A percentile compares a stretch with the other conserved stretches of the same genome.
Evolutionary conservation across 2,113 vertebrate genomes (phyloP).

Genomic region (Pitta sordida): DNA sequence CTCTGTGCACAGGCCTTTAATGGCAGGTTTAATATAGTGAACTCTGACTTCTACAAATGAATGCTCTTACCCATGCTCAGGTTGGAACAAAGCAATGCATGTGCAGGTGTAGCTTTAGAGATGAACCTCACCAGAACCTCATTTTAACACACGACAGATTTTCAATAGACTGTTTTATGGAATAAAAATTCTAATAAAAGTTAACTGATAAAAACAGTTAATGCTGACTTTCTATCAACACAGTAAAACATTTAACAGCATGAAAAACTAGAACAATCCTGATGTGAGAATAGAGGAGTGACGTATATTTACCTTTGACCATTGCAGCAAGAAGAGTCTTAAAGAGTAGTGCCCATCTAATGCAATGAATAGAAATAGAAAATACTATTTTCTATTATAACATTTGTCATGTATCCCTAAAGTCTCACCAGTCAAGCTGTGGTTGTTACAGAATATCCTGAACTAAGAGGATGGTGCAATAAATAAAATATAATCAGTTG

Average conservation of each 20-base stretch:
- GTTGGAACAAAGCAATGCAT: not conserved
- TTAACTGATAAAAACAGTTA: not conserved
- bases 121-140: not conserved
- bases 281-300: not conserved
- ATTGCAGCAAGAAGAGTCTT: not conserved
- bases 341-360: not conserved
- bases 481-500: not conserved
- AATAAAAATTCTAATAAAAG: not conserved
- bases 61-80: not conserved
- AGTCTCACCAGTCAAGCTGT: not conserved
- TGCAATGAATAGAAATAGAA: no score
- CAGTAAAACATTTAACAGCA: not conserved
- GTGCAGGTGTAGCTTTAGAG: not conserved
- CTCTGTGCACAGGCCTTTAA: not conserved
- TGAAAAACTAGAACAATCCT: not conserved
- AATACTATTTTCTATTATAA: not conserved
- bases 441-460: not conserved
- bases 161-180: not conserved
- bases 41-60: not conserved
- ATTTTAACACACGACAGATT: not conserved
- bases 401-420: not conserved
- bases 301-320: not conserved
- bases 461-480: not conserved
- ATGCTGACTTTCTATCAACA: not conserved
- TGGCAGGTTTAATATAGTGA: not conserved